Evolutionary conservation across 2,888 invertebrate genomes (phyloP).

Genomic region (Dascillus cervinus): DNA sequence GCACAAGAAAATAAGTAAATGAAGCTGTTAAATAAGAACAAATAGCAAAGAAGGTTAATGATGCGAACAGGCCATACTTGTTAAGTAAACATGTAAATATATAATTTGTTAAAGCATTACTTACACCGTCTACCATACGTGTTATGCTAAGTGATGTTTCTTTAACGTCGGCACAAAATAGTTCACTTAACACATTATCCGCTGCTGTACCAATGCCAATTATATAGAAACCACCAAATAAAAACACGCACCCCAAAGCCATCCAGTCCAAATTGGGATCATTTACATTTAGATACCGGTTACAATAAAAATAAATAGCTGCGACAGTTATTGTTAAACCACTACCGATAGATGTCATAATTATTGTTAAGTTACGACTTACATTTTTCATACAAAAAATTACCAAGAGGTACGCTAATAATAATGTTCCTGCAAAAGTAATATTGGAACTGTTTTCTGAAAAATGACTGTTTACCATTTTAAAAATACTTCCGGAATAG

Average conservation of each 20-base stretch:
- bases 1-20: constrained; percentile 16
- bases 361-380: too few species aligned
- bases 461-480: constrained; percentile 26
- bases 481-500: constrained; percentile 28
- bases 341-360: constrained; percentile 21
- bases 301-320: constrained; percentile 26
- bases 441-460: constrained; percentile 28
- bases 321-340: constrained; percentile 18
- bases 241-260: constrained; percentile 28
- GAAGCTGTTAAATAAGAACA: constrained; percentile 10
- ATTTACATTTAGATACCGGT: constrained; percentile 19
- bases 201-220: constrained; percentile 29
- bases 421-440: constrained; percentile 23
- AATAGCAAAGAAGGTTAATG: constrained; percentile 8
- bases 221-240: constrained; percentile 18
- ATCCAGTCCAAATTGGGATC: constrained; percentile 25
- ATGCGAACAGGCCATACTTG: constrained; percentile 13
- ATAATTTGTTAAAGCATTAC: too few species aligned
- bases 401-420: too few species aligned
- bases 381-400: too few species aligned
- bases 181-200: constrained; percentile 20
- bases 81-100: too few species aligned
- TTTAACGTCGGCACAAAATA: constrained; percentile 17
- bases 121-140: too few species aligned
- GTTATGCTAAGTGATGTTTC: too few species aligned